Evolutionary conservation across 1,140 invertebrate genomes (phyloP), one percentile per base, ranked within the genome.

Genomic region (Bombus superbus): DNA sequence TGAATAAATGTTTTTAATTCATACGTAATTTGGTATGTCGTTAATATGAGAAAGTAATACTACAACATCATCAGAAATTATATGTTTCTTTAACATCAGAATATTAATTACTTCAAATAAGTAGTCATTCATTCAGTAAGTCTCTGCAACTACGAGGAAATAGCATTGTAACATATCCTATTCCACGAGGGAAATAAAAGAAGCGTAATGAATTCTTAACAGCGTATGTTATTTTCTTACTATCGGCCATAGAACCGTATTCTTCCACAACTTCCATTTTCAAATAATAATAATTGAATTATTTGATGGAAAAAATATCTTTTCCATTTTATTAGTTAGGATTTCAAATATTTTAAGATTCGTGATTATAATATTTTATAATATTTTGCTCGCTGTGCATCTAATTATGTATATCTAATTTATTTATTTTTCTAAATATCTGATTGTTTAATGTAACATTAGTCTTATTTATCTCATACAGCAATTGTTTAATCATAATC

Each of bases 211-310:
- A 71, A 71, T 40, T 40, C 1, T 71, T 53, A 53, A 53, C 47
- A 22, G 69, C n/a, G 69, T 71, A 42, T n/a, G 38, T 71, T 71
- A 71, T 71, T 71, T 71, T 40, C 11, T 71, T 71, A 71, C 18
- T 71, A 42, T 42, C 28, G 13, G 38, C 25, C 38, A 71, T 42
- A 69, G 35, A 13, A 40, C 28, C 42, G 25, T 69, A 38, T 69
- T 71, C 38, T 42, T 3, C 38, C 3, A 71, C 18, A 42, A 15
- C 4, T 71, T 40, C 9, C 35, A 40, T 40, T 25, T 25, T 38
- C 22, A 35, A 22, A 35, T 35, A 22, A 22, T 25, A 22, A 22
- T 35, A 68, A 22, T 22, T 68, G 4, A 35, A 35, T 68, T 22
- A 35, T 35, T 40, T 40, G 38, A 40, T 11, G 9, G 38, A 38